phyloP scores from a whole-genome alignment of 2,888 invertebrate genomes.

The Halictus ligatus region DNA sequence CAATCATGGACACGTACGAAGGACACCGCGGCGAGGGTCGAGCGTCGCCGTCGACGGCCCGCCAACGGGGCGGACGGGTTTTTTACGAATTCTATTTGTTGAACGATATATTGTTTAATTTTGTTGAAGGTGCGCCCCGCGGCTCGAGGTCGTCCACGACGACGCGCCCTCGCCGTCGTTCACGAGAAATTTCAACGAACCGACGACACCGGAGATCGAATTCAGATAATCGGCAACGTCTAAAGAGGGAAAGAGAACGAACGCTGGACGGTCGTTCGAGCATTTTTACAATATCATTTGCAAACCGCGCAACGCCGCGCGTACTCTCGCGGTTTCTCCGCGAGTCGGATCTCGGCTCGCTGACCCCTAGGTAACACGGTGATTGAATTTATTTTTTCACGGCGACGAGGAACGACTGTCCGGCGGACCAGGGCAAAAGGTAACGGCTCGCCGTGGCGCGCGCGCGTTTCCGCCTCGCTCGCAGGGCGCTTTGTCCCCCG shows the following conservation, averaged over 20 bases:
- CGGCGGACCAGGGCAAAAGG: not conserved
- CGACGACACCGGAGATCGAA: not conserved
- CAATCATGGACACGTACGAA: conserved; percentile 62
- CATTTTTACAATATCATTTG: not conserved
- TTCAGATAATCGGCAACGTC: conserved; percentile 7
- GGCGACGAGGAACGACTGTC: not conserved
- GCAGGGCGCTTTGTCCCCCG: not conserved
- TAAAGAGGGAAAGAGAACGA: not conserved
- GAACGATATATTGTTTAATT: conserved; percentile 81
- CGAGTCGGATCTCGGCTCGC: not conserved
- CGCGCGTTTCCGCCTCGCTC: not conserved
- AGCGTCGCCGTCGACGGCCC: conserved; percentile 29
- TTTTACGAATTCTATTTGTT: conserved; percentile 79
- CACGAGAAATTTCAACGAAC: conserved; percentile 56
- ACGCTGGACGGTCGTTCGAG: not conserved
- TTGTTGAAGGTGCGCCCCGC: conserved; percentile 72
- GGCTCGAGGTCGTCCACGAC: conserved; percentile 29
- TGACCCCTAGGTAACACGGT: not conserved
- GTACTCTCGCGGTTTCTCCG: not conserved
- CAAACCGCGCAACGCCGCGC: not conserved
- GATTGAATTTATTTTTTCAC: conserved; percentile 46
- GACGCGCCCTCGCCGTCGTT: conserved; percentile 23
- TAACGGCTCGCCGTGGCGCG: not conserved
- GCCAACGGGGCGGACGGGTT: conserved; percentile 41
- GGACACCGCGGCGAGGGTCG: conserved; percentile 24